These are phyloP conservation scores for Laspeyria flexula DNA, from an alignment of 2,888 invertebrate genomes.

Conservation along the genomic window DNA sequence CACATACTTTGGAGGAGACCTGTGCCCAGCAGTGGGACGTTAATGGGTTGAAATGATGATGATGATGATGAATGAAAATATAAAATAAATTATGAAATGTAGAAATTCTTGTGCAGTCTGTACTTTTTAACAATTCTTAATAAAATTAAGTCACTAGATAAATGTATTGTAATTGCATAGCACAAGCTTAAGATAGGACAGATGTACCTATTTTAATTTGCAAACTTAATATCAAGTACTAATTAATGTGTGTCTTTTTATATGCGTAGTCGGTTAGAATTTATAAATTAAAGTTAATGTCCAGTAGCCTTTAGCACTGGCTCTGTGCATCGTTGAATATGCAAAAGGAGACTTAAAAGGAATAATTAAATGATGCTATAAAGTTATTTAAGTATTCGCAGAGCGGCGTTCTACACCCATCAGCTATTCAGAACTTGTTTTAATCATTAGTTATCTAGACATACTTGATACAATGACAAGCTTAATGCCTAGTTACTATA, in stretches of 20 bases:
- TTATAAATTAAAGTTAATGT: slow-evolving; percentile 46
- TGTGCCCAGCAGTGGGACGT: too few species aligned
- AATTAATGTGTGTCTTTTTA: slow-evolving; percentile 17
- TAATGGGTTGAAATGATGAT: too few species aligned
- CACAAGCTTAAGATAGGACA: background rate
- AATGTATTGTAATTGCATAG: background rate
- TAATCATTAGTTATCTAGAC: slow-evolving; percentile 61
- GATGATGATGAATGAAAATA: too few species aligned
- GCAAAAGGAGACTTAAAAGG: slow-evolving; percentile 69
- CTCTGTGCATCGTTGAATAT: slow-evolving; percentile 69
- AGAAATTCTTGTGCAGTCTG: background rate
- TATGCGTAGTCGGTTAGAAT: slow-evolving; percentile 14
- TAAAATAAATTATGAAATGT: background rate
- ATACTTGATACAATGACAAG: slow-evolving; percentile 21
- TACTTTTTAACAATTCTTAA: background rate
- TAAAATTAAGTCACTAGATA: background rate
- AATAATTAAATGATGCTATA: slow-evolving; percentile 80
- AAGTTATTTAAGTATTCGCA: slow-evolving; percentile 78
- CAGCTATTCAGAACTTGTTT: slow-evolving; percentile 76
- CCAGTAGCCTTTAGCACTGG: slow-evolving; percentile 43
- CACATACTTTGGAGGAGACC: too few species aligned
- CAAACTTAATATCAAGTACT: slow-evolving; percentile 6
- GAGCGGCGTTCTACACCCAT: slow-evolving; percentile 62
- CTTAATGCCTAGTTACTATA: slow-evolving; percentile 19
- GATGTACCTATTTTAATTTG: background rate